These are phyloP conservation scores for Syrmaticus mikado DNA, from an alignment of 2,113 vertebrate genomes.

Conservation along the genomic window DNA sequence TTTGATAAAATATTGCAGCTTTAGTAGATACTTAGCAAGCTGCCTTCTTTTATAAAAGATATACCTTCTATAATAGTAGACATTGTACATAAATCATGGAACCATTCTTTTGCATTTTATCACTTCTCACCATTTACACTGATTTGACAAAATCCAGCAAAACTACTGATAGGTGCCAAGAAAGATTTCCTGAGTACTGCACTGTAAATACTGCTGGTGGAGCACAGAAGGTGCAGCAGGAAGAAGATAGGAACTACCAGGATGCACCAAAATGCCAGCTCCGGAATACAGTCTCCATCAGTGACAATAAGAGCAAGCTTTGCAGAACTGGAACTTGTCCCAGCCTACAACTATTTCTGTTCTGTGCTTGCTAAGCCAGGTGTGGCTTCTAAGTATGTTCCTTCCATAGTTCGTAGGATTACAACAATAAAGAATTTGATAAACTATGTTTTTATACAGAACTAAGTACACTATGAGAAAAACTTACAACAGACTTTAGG, in stretches of 20 bases:
- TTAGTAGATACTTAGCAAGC: neutral
- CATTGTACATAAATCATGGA: neutral
- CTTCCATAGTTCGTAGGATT: neutral
- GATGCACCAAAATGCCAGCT: conserved; percentile 2
- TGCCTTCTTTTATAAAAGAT: neutral
- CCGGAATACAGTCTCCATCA: rapidly evolving
- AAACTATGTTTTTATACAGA: neutral
- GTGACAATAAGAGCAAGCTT: rapidly evolving
- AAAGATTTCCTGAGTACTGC: conserved; percentile 47
- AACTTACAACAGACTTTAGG: neutral
- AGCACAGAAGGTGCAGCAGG: conserved; percentile 43
- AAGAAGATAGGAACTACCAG: neutral
- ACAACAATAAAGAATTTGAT: neutral
- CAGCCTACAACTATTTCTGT: neutral
- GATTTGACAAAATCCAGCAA: conserved; percentile 39
- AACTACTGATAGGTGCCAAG: conserved; percentile 53
- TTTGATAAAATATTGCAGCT: conserved; percentile 2
- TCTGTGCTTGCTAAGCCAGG: neutral
- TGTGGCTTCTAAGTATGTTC: neutral
- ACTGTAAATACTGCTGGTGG: conserved; percentile 27
- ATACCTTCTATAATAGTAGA: neutral
- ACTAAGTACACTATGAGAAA: neutral
- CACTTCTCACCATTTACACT: conserved; percentile 4
- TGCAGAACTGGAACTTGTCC: neutral
- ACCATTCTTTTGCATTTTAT: conserved; percentile 35